Evolutionary conservation across 1,140 invertebrate species (phyloP).

Genomic region (Camponotus vicinus): DNA sequence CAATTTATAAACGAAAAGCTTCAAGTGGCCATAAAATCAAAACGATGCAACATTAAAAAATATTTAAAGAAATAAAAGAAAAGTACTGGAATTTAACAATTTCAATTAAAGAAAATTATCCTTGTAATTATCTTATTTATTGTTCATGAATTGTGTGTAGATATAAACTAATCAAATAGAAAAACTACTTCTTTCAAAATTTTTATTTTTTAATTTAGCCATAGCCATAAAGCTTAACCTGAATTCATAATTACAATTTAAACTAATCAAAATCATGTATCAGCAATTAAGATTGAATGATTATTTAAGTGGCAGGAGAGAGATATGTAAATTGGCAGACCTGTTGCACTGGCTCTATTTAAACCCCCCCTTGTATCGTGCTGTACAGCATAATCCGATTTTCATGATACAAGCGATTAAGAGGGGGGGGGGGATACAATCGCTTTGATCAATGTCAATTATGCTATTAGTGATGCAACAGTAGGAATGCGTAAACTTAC

Average conservation of each 20-base stretch:
- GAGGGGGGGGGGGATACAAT: constrained; percentile 6
- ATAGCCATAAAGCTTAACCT: background rate
- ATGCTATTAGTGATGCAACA: constrained; percentile 28
- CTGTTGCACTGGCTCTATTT: constrained; percentile 67
- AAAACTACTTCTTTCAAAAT: background rate
- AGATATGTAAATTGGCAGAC: constrained; percentile 65
- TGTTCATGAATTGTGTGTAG: background rate
- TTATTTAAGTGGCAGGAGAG: background rate
- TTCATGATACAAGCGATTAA: constrained; percentile 39
- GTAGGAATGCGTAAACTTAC: background rate
- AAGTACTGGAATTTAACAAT: background rate
- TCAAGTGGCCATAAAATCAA: constrained; percentile 40
- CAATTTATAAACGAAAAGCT: constrained; percentile 51
- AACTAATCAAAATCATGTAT: background rate
- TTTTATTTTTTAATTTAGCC: background rate
- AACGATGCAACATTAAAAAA: background rate
- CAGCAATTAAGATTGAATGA: background rate
- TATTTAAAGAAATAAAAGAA: background rate
- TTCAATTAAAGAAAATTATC: background rate
- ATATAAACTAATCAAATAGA: background rate
- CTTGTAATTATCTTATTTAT: background rate
- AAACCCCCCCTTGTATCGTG: constrained; percentile 28
- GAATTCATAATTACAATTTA: too few relatives aligned
- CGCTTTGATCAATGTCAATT: constrained; percentile 48
- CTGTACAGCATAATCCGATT: constrained; percentile 57